Percentiles rank a stretch among this genome's conserved stretches.
Conservation (phyloP, 2,888 invertebrate species). For the Odiellus spinosus region DNA sequence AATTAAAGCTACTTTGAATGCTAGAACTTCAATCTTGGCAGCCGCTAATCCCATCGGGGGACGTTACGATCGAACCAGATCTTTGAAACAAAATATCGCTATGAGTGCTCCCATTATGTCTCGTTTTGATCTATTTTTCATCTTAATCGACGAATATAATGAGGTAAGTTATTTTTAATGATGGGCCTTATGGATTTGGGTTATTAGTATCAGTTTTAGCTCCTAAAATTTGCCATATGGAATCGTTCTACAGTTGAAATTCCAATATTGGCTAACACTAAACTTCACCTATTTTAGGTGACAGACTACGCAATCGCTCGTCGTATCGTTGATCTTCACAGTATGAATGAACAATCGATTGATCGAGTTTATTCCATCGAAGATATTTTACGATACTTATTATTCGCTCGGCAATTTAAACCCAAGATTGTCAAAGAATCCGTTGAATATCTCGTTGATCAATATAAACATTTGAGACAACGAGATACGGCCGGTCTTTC, state of each 20-base stretch:
- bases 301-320: slow-evolving; percentile 93
- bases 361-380: slow-evolving; percentile 56
- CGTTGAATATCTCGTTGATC: slow-evolving; percentile 62
- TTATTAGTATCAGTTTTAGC: too few relatives aligned
- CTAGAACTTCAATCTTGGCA: slow-evolving; percentile 89
- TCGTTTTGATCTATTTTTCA: slow-evolving; percentile 94
- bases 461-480: slow-evolving; percentile 71
- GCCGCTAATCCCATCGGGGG: slow-evolving; percentile 98
- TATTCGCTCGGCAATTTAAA: slow-evolving; percentile 88
- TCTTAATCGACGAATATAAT: slow-evolving; percentile 90
- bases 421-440: slow-evolving; percentile 62
- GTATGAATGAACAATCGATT: slow-evolving; percentile 50
- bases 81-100: slow-evolving; percentile 82
- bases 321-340: slow-evolving; percentile 86
- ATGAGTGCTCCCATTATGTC: slow-evolving; percentile 97
- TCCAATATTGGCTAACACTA: too few relatives aligned
- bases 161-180: slow-evolving; percentile 40
- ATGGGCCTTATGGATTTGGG: too few relatives aligned
- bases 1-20: slow-evolving; percentile 73
- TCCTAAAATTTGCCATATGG: too few relatives aligned
- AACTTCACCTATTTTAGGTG: too few relatives aligned
- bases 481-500: slow-evolving; percentile 48
- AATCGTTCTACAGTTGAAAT: too few relatives aligned
- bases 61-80: slow-evolving; percentile 82
- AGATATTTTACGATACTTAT: slow-evolving; percentile 86